Evolutionary conservation across 2,113 vertebrate genomes (phyloP), one percentile per base, ranked within the genome.

Genomic region (Megaceryle maxima): DNA sequence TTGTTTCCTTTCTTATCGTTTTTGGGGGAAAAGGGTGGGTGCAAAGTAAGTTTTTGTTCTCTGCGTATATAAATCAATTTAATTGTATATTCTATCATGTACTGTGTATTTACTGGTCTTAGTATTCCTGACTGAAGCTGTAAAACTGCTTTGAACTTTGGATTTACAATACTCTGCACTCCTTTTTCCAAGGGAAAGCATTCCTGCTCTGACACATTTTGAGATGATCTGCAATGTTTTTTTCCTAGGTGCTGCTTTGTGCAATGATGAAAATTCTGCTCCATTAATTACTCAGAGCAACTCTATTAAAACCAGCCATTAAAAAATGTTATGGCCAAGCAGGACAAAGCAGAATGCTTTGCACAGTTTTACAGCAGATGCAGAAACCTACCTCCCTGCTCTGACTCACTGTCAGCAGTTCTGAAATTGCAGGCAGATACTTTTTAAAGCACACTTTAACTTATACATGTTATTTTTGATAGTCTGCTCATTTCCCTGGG

Each of bases 1-100:
- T 95, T 74, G 11, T 44, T 93, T 86, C n/a, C 50, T 87, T 72
- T 91, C 69, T n/a, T 77, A 5, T 31, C 69, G 11, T 86, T 88
- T 90, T 43, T 56, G 85, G 29, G 28, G 39, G 17, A 48, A 59
- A 88, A 14, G 26, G 12, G 24, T 75, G 56, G 29, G 59, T 56
- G 64, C 4, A 92, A 86, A 80, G 14, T 37, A 88, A 76, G 19
- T 33, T 92, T 94, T 66, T 78, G 26, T 70, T 88, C 44, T 76
- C 69, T 78, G 26, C 63, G 60, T 81, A 8, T 67, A 9, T 22
- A 44, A 75, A 60, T 67, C 6, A 69, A 35, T 92, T 94, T 60
- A 96, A 94, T 60, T 77, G 31, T 24, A 48, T 69, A 44, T 37
- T 57, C 35, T 67, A 33, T 67, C 64, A 33, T 3, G 1, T 60